Conservation (phyloP, 2,888 invertebrate species). For the Tholera decimalis region DNA sequence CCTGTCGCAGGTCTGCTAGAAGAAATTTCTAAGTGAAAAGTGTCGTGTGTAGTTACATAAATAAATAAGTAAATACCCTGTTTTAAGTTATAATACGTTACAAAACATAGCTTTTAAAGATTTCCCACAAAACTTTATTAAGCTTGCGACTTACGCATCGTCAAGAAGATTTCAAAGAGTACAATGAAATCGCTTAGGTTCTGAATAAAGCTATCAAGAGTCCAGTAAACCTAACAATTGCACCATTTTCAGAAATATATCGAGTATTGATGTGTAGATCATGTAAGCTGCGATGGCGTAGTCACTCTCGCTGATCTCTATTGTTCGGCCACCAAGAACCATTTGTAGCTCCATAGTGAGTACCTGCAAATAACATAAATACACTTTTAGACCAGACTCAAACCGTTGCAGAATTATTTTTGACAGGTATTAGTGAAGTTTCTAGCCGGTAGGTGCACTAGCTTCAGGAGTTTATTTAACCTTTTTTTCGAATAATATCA, state of each 20-base stretch:
- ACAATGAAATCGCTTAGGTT: background rate
- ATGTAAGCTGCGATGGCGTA: slow-evolving; percentile 66
- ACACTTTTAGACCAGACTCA: background rate
- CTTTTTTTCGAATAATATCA: too few species aligned
- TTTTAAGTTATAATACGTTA: too few species aligned
- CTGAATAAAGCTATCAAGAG: background rate
- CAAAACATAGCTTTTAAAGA: too few species aligned
- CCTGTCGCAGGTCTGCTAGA: too few species aligned
- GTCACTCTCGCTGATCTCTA: slow-evolving; percentile 63
- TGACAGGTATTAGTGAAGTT: too few species aligned
- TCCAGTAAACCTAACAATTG: slow-evolving; percentile 31
- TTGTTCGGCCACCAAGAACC: slow-evolving; percentile 63
- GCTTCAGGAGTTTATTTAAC: too few species aligned
- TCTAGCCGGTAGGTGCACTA: too few species aligned
- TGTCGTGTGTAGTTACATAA: too few species aligned
- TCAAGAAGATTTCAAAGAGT: background rate
- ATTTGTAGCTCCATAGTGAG: slow-evolving; percentile 67
- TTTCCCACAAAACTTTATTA: too few species aligned
- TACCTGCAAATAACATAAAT: slow-evolving; percentile 59
- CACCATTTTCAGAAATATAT: slow-evolving; percentile 56
- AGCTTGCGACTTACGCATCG: too few species aligned
- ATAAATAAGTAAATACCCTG: too few species aligned
- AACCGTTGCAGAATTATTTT: background rate
- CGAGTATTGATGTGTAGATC: slow-evolving; percentile 63
- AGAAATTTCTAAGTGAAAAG: too few species aligned